phyloP scores from a whole-genome alignment of 1,140 invertebrate species.

The Zaprionus ornatus region DNA sequence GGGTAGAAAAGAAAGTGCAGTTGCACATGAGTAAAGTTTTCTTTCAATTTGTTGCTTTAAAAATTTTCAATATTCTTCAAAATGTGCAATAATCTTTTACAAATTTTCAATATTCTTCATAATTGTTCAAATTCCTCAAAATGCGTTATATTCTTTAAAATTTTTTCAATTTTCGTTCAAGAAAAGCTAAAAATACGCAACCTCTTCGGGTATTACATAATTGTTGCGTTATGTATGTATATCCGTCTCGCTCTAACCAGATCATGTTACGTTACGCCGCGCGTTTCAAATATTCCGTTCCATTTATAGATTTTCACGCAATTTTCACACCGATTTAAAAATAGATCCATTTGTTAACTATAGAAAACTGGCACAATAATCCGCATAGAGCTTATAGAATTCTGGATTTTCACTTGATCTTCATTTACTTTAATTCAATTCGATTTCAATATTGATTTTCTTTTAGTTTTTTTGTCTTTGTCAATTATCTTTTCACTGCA shows the following conservation, averaged over 20 bases:
- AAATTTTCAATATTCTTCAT: constrained; percentile 19
- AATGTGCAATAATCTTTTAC: constrained; percentile 6
- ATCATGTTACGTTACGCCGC: constrained; percentile 68
- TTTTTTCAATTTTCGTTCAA: neutral
- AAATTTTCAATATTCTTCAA: constrained; percentile 1
- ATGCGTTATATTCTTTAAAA: neutral
- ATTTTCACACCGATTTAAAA: constrained; percentile 47
- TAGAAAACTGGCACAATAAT: constrained; percentile 38
- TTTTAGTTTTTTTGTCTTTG: neutral
- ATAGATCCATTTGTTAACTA: constrained; percentile 36
- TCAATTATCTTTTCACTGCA: constrained; percentile 55
- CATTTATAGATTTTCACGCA: constrained; percentile 66
- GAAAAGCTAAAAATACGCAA: constrained; percentile 27
- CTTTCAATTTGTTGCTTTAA: neutral
- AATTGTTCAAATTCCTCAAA: too few species aligned
- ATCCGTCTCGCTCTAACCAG: constrained; percentile 51
- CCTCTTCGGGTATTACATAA: constrained; percentile 59
- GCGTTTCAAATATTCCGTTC: constrained; percentile 53
- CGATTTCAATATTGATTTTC: constrained; percentile 14
- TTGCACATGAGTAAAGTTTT: constrained; percentile 15
- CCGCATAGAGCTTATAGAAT: constrained; percentile 25
- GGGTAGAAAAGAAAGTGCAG: constrained; percentile 20
- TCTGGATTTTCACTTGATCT: constrained; percentile 29
- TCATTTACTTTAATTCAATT: constrained; percentile 30
- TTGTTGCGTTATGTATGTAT: constrained; percentile 30